Evolutionary conservation across 1,140 invertebrate species (phyloP).

Genomic region (Cotesia glomerata): DNA sequence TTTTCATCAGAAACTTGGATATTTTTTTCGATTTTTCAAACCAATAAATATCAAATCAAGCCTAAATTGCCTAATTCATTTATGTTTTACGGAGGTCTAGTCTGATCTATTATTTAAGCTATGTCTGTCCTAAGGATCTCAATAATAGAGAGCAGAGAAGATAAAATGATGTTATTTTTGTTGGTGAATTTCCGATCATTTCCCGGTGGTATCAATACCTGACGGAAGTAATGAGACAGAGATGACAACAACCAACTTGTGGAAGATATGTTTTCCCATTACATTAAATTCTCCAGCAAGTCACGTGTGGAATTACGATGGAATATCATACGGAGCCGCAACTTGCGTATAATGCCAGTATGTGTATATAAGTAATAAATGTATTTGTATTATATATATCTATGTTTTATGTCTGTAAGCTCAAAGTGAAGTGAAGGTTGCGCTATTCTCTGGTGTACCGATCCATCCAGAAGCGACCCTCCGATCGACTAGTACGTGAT

Average conservation of each 20-base stretch:
- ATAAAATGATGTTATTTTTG: too few species aligned
- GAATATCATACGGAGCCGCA: slow-evolving; percentile 31
- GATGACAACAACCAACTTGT: not conserved
- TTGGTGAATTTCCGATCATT: too few species aligned
- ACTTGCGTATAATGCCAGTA: slow-evolving; percentile 27
- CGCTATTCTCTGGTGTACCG: slow-evolving; percentile 21
- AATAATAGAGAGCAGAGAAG: too few species aligned
- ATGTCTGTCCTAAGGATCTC: too few species aligned
- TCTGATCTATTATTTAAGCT: too few species aligned
- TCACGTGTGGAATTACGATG: slow-evolving; percentile 28
- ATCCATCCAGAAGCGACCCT: slow-evolving; percentile 39
- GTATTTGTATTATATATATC: not conserved
- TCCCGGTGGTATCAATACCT: not conserved
- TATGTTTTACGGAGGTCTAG: too few species aligned
- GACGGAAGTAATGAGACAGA: not conserved
- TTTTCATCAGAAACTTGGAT: too few species aligned
- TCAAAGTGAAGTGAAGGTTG: slow-evolving; percentile 23
- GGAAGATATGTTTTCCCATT: slow-evolving; percentile 18
- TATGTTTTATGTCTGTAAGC: not conserved
- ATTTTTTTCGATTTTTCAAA: too few species aligned
- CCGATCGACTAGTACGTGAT: slow-evolving; percentile 43
- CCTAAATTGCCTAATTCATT: too few species aligned
- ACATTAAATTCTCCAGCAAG: slow-evolving; percentile 18
- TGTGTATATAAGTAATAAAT: not conserved
- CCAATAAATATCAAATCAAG: too few species aligned